Evolutionary conservation across 2,113 vertebrate genomes (phyloP), one percentile per base, ranked within the genome.

Genomic region (Podarcis muralis): DNA sequence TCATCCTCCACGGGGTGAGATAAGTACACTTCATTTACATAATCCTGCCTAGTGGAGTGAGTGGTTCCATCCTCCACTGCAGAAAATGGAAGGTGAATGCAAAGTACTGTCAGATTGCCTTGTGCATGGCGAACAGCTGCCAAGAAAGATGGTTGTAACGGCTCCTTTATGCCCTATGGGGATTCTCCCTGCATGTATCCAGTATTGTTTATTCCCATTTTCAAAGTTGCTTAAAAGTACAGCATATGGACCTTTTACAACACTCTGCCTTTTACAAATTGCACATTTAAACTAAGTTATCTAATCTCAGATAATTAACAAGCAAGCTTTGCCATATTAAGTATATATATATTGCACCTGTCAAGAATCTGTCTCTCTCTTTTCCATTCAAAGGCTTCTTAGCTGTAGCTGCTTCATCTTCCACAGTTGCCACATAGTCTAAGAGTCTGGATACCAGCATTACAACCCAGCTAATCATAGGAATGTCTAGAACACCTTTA

Each of bases 381-480:
- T 99, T 99, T 88, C 98, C 97, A 92, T 97, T 98, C 72, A 99
- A 96, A 94, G 98, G 97, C 92, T 99, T 99, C 96, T 99, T 99
- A 84, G 97, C 97, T 78, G 98, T 97, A 37, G 98, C 96, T 79
- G 98, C 98, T 96, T 99, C 99, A 90, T 99, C 99, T 97, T 99
- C 99, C 80, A 99, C 98, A 81, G 98, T 99, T 93, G 98, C 98
- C 71, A 99, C 99, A 23, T 99, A 99, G 96, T 99, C 98, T 92
- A 99, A 91, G 37, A 99, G 97, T 81, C 99, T 98, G 85, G 99
- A 99, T 81, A 99, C 98, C 94, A 99, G 94, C 99, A 99, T 99
- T 90, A 99, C 98, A 75, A 99, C 98, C 99, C 99, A 99, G 93
- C 99, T 99, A 95, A 99, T 98, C 99, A 99, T 99, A 48, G 99